Evolutionary conservation across 2,797 vertebrate genomes (phyloP).

Genomic region (Taenioides sp.): DNA sequence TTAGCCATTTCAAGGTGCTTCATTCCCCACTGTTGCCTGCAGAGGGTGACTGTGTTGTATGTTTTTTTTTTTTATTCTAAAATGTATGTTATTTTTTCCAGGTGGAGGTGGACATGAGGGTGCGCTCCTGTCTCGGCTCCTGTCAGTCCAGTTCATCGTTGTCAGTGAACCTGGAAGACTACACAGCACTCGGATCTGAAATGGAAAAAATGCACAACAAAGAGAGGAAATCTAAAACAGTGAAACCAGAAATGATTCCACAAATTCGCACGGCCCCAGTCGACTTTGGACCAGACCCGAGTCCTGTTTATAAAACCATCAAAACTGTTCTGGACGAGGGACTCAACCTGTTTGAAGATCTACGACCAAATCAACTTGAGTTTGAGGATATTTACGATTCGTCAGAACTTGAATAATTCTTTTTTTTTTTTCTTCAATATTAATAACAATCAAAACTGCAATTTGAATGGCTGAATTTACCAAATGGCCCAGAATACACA

Average conservation of each 20-base stretch:
- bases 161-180: conserved; percentile 69
- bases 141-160: conserved; percentile 74
- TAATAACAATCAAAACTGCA: too few species aligned
- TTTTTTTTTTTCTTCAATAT: neutral
- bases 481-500: too few species aligned
- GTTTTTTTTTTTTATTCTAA: neutral
- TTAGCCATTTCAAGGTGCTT: neutral
- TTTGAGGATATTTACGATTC: conserved; percentile 35
- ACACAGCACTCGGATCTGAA: conserved; percentile 70
- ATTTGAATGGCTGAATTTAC: too few species aligned
- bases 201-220: conserved; percentile 37
- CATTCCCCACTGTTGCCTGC: neutral
- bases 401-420: neutral
- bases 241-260: conserved; percentile 16
- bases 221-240: neutral
- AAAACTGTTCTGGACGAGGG: conserved; percentile 46
- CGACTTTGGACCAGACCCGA: rapidly evolving
- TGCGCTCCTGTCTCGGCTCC: conserved; percentile 85
- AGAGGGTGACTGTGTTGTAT: neutral
- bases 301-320: conserved; percentile 44
- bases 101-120: conserved; percentile 92
- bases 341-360: conserved; percentile 70
- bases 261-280: conserved; percentile 44
- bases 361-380: conserved; percentile 56
- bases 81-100: conserved; percentile 39